Base-by-base conservation (phyloP, 2,888 invertebrate genomes). In the Nasonovia ribisnigri region DNA sequence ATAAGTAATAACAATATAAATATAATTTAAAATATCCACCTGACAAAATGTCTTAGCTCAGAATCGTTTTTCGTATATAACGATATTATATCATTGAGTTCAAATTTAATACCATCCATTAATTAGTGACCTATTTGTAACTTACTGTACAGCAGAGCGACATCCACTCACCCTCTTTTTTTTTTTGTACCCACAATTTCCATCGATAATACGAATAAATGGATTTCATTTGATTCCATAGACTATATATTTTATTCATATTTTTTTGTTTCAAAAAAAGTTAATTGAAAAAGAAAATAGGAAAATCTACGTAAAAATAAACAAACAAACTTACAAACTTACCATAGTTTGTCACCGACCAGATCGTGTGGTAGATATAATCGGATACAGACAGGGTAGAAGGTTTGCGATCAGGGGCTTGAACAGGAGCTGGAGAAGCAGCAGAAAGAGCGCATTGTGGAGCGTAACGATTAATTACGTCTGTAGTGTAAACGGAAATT, bases 401-500 rank as follows among this genome's bases (percentile, higher is more conserved):
- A 77, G 6, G n/a, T 20, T 77, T 77, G 36, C 8, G 20, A 77
- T 20, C n/a, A 77, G 16, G 36, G 6, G 36, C 36, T n/a, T 67
- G 13, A 67, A 5, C 5, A n/a, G 16, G 13, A 60, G 4, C 13
- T 20, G 16, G n/a, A 51, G 29, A 1, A 46, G n/a, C 20, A 42
- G 42, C 20, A n/a, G 16, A 13, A 86, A 36, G 1, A 67, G 46
- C 42, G 48, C 13, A 60, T 92, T 84, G 67, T 86, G 54, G 51
- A 77, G 67, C 77, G 86, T 89, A 90, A 90, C 93, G 86, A 92
- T 92, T 93, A 94, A 90, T 92, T 90, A 94, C 90, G 91, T 88
- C 88, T 94, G 86, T 88, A 20, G 36, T 43, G 89, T 86, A 93
- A 26, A 93, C 48, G 92, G 48, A 87, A 90, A 42, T 93, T 86